phyloP scores from a whole-genome alignment of 2,797 vertebrate genomes.

The Fundulus diaphanus region DNA sequence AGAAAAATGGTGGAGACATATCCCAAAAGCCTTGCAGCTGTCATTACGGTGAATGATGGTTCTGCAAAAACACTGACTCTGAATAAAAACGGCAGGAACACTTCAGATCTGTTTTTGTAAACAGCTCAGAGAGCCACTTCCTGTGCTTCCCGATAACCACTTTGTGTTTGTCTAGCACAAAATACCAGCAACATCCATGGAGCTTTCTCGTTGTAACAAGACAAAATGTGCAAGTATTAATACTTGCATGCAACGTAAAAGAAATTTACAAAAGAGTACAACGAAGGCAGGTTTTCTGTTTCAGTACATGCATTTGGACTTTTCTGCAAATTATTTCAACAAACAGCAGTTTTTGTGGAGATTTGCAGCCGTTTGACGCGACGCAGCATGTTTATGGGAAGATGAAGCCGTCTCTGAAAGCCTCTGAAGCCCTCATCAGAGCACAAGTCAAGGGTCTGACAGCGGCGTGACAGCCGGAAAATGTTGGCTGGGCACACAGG shows the following conservation, averaged over 20 bases:
- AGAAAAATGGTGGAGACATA: background rate
- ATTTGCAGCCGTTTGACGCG: constrained; percentile 19
- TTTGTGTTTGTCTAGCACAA: background rate
- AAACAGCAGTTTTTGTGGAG: background rate
- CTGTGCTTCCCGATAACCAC: background rate
- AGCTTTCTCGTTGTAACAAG: background rate
- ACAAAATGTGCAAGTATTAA: background rate
- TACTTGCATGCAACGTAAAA: background rate
- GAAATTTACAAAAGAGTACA: background rate
- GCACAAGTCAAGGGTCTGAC: constrained; percentile 62
- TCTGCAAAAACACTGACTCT: background rate
- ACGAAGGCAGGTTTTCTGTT: no score
- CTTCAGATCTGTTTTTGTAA: background rate
- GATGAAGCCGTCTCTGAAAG: constrained; percentile 22
- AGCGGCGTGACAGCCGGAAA: constrained; percentile 67
- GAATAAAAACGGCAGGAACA: background rate
- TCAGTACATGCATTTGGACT: background rate
- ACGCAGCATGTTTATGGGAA: constrained; percentile 13
- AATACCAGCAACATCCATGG: background rate
- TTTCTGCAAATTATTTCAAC: background rate
- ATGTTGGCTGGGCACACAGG: constrained; percentile 41
- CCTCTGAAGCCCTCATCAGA: constrained; percentile 30
- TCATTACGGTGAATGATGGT: background rate
- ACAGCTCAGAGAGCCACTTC: background rate
- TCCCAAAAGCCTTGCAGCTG: background rate